phyloP scores from a whole-genome alignment of 2,797 vertebrate genomes.

The Lacerta bilineata region DNA sequence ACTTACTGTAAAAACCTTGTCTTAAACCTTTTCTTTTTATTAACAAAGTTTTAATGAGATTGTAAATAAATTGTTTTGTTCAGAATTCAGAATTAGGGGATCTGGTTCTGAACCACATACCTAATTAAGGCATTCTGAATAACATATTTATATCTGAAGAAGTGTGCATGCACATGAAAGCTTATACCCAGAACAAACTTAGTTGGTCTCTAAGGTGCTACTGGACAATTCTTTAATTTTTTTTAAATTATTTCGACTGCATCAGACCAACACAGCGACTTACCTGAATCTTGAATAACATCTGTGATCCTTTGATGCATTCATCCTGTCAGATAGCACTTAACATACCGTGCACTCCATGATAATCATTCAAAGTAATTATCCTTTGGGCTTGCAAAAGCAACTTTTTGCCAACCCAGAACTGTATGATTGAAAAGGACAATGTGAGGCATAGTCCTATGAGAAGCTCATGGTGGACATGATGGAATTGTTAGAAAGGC shows the following conservation, averaged over 20 bases:
- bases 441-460: neutral
- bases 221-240: no score
- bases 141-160: no score
- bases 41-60: slow-evolving; percentile 62
- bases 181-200: no score
- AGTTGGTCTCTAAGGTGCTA: no score
- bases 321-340: slow-evolving; percentile 33
- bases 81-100: slow-evolving; percentile 39
- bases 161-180: no score
- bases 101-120: slow-evolving; percentile 39
- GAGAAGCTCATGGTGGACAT: no score
- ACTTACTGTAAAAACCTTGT: slow-evolving; percentile 5
- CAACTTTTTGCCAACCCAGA: neutral
- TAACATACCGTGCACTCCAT: neutral
- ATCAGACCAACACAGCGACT: no score
- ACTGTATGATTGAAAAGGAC: neutral
- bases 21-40: slow-evolving; percentile 37
- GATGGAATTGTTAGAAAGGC: neutral
- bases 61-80: slow-evolving; percentile 66
- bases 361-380: neutral
- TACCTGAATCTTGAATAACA: slow-evolving; percentile 29
- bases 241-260: no score
- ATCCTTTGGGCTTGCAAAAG: neutral
- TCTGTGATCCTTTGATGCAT: slow-evolving; percentile 53
- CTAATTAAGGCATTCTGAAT: slow-evolving; percentile 60